phyloP scores from a whole-genome alignment of 2,113 vertebrate species.

The Cranoglanis bouderius region DNA sequence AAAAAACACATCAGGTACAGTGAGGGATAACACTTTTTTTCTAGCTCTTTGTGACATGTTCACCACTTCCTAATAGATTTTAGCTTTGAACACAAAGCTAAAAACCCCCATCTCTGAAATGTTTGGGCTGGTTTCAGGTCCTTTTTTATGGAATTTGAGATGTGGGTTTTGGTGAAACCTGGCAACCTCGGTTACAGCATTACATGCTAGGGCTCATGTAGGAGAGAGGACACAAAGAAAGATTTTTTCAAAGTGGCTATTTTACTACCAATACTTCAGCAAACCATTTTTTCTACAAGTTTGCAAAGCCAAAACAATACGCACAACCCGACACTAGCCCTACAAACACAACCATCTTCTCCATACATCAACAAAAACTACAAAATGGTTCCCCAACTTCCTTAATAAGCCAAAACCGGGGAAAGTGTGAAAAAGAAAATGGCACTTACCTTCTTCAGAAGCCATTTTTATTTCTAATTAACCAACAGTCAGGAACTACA shows the following conservation, averaged over 20 bases:
- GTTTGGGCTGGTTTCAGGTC: neutral
- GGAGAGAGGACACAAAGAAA: no score
- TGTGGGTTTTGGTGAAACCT: neutral
- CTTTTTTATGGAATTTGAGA: no score
- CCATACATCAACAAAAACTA: neutral
- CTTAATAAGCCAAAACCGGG: neutral
- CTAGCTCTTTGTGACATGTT: no score
- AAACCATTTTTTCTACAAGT: no score
- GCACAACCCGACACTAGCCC: no score
- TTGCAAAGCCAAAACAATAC: no score
- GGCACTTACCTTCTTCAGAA: neutral
- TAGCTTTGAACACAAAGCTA: no score
- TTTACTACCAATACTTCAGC: no score
- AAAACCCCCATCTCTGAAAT: neutral
- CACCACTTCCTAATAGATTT: no score
- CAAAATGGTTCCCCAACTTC: neutral
- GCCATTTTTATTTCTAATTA: neutral
- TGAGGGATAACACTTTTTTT: no score
- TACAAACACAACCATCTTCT: neutral
- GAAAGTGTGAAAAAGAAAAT: neutral
- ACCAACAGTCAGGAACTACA: neutral
- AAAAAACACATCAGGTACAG: no score
- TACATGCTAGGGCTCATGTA: neutral
- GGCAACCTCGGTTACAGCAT: neutral
- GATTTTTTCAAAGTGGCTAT: no score